These are phyloP conservation scores for Cyrtonyx montezumae DNA, from an alignment of 2,113 vertebrate species.

Conservation along the genomic window DNA sequence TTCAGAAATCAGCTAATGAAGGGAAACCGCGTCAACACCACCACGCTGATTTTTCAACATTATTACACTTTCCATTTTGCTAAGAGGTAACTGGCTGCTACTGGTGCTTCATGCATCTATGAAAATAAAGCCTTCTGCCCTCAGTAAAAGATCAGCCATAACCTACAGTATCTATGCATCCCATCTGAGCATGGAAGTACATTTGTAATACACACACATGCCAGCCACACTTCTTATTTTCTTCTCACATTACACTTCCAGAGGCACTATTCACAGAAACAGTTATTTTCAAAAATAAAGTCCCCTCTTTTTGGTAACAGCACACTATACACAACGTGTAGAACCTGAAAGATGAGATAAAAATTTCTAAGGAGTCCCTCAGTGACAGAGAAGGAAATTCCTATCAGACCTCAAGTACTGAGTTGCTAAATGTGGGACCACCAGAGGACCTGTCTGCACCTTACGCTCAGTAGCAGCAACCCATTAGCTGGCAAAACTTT, in stretches of 20 bases:
- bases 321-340: neutral
- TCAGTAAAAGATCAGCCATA: neutral
- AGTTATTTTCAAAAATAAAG: neutral
- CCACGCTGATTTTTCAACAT: neutral
- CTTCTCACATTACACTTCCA: neutral
- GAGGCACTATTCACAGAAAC: neutral
- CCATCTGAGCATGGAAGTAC: neutral
- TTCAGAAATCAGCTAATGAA: neutral
- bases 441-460: neutral
- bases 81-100: neutral
- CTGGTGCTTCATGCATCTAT: accelerated
- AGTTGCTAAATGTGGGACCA: accelerated
- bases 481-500: neutral
- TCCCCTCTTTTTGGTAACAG: neutral
- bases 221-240: neutral
- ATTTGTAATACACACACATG: neutral
- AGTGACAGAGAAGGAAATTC: neutral
- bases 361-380: neutral
- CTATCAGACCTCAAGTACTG: accelerated
- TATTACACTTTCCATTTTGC: neutral
- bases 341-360: neutral
- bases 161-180: neutral
- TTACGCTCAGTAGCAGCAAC: accelerated
- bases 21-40: neutral
- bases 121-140: neutral